phyloP scores from a whole-genome alignment of 2,888 invertebrate genomes.

The Phalera bucephala region DNA sequence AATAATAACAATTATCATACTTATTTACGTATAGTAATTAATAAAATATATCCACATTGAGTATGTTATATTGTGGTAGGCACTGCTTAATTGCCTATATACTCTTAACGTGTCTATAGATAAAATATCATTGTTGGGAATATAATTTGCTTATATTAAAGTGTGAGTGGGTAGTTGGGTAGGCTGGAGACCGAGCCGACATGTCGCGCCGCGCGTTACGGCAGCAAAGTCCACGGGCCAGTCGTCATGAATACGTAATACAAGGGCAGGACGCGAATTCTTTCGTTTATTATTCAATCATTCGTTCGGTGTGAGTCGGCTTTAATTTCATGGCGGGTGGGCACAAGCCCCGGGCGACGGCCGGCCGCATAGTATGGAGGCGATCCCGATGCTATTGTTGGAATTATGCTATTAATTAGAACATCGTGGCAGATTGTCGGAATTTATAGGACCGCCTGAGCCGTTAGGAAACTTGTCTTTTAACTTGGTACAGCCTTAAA shows the following conservation, averaged over 20 bases:
- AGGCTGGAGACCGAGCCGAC: background rate
- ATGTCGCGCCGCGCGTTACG: conserved; percentile 30
- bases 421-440: conserved; percentile 47
- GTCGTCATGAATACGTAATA: conserved; percentile 82
- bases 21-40: too few relatives aligned
- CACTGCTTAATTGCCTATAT: too few relatives aligned
- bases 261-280: conserved; percentile 81
- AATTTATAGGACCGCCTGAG: conserved; percentile 44
- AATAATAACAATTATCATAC: too few relatives aligned
- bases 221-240: conserved; percentile 56
- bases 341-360: conserved; percentile 70
- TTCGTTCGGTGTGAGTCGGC: conserved; percentile 81
- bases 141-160: too few relatives aligned
- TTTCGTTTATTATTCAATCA: conserved; percentile 84
- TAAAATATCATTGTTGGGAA: too few relatives aligned
- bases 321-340: conserved; percentile 83
- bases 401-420: conserved; percentile 56
- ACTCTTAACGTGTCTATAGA: too few relatives aligned
- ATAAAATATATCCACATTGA: too few relatives aligned
- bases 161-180: conserved; percentile 2
- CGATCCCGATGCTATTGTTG: conserved; percentile 43
- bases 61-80: too few relatives aligned
- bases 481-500: conserved; percentile 37
- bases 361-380: conserved; percentile 56
- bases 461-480: conserved; percentile 32